Base-by-base conservation (phyloP, 2,113 vertebrate species). In the Apistogramma diplotaenia region DNA sequence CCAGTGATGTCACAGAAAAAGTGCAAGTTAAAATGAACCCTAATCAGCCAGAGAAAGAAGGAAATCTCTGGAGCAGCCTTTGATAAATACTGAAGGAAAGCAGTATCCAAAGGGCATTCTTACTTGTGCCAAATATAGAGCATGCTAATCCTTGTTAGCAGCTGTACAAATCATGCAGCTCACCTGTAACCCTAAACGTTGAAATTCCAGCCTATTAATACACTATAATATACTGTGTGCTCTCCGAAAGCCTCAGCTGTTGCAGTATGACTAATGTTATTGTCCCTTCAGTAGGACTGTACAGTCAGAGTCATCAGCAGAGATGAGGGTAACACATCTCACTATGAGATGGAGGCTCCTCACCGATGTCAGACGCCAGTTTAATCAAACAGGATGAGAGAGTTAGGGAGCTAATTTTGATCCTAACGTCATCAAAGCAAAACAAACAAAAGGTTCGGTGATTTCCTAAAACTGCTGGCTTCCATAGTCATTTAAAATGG, bases 91-190 rank as follows among this genome's bases (percentile, higher is more conserved):
- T 76, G n/a, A 58, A 58, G 31, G n/a, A 74, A 54, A 86, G 56
- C 82, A 29, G 43, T 10, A 16, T 53, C 61, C 73, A 67, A 78
- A 74, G 75, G 27, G 71, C 16, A 56, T 77, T 53, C 56, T 74
- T 76, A 89, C 76, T 79, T 60, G 72, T 33, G 40, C 83, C 91
- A 94, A 87, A 89, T 74, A 90, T 90, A 93, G 89, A 78, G 19
- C 11, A 6, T 15, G 11, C 27, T 90, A 90, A 94, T 87, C 86
- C 84, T 82, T 59, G 88, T 60, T 23, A 84, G 90, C 93, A 93
- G 89, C 89, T 91, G 89, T 86, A 67, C 71, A 74, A 67, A 83
- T 73, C 74, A 37, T 29, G 78, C 78, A 72, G 81, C 80, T 84
- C 82, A 83, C 81, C 82, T 92, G 86, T 77, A 87, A 73, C 79